Percentiles rank a stretch among this genome's conserved stretches.
Conservation (phyloP, 2,113 vertebrate genomes). For the Scophthalmus maximus region DNA sequence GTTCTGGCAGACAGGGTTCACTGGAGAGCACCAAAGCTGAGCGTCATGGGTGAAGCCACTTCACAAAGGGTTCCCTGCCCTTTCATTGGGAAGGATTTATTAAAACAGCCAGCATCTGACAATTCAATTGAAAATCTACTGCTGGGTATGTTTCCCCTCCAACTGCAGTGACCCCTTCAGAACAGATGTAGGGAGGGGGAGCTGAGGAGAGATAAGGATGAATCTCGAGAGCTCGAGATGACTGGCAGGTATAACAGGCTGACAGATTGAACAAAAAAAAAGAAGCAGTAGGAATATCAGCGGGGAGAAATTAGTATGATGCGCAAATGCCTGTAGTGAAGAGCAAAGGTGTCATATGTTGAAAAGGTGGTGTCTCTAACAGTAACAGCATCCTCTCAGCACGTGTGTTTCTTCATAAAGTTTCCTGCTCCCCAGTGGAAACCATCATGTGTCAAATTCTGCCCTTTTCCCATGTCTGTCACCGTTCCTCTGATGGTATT, state of each 20-base stretch:
- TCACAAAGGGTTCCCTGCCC: conserved; percentile 74
- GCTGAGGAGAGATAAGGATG: conserved; percentile 24
- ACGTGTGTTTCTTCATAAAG: conserved; percentile 32
- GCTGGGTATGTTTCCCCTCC: conserved; percentile 75
- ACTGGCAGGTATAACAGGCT: conserved; percentile 67
- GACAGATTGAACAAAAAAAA: neutral
- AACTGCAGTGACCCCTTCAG: conserved; percentile 72
- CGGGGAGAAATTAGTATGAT: conserved; percentile 47
- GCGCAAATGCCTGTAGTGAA: conserved; percentile 55
- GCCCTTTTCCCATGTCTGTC: conserved; percentile 71
- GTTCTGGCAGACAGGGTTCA: conserved; percentile 57
- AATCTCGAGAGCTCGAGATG: conserved; percentile 47
- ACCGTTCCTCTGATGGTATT: conserved; percentile 72
- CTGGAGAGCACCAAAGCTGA: conserved; percentile 37
- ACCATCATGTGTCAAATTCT: conserved; percentile 56
- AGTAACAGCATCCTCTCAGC: conserved; percentile 33
- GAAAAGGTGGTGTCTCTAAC: conserved; percentile 52
- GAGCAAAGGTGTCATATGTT: conserved; percentile 53
- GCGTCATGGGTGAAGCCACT: conserved; percentile 68
- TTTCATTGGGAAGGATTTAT: conserved; percentile 80
- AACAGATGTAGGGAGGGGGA: conserved; percentile 32
- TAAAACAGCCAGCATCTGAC: conserved; percentile 77
- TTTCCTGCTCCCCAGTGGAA: conserved; percentile 41
- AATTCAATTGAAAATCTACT: conserved; percentile 77
- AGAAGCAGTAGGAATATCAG: conserved; percentile 16